A percentile compares a stretch with the other conserved stretches of the same genome.
phyloP scores from a whole-genome alignment of 2,888 invertebrate genomes.

The Thymelicus acteon region DNA sequence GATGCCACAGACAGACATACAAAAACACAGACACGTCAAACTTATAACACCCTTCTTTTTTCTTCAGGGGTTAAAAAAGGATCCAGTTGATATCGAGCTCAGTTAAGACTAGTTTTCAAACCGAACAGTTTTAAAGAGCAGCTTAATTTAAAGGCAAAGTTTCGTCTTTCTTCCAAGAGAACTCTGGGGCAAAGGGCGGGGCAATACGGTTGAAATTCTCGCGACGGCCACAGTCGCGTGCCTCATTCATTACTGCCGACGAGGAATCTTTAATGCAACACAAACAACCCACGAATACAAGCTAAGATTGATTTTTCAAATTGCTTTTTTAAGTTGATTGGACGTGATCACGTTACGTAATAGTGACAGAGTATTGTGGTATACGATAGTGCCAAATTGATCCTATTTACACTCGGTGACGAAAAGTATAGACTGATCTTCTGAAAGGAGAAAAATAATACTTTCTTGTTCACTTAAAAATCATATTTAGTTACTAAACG shows the following conservation, averaged over 20 bases:
- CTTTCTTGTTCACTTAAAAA: too few relatives aligned
- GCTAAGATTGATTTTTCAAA: slow-evolving; percentile 3
- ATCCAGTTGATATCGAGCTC: not conserved
- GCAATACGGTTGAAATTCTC: slow-evolving; percentile 54
- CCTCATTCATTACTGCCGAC: slow-evolving; percentile 61
- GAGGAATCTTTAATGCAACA: slow-evolving; percentile 63
- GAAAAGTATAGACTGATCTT: too few relatives aligned
- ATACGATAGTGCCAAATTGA: too few relatives aligned
- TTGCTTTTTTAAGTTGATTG: slow-evolving; percentile 9
- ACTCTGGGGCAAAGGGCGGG: slow-evolving; percentile 40
- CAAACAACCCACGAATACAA: slow-evolving; percentile 49
- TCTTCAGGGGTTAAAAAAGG: not conserved
- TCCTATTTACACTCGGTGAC: too few relatives aligned
- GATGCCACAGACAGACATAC: too few relatives aligned
- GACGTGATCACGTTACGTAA: not conserved
- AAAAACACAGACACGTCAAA: too few relatives aligned
- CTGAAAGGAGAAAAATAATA: too few relatives aligned
- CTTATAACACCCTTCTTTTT: too few relatives aligned
- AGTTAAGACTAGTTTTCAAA: slow-evolving; percentile 1
- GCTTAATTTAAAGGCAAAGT: slow-evolving; percentile 5
- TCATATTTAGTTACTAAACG: too few relatives aligned
- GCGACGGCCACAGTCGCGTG: slow-evolving; percentile 41
- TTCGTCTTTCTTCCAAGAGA: not conserved
- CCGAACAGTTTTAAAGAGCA: slow-evolving; percentile 2
- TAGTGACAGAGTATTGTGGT: not conserved